Evolutionary conservation across 2,888 invertebrate genomes (phyloP), one percentile per base, ranked within the genome.

Genomic region (Brachylomia viminalis): DNA sequence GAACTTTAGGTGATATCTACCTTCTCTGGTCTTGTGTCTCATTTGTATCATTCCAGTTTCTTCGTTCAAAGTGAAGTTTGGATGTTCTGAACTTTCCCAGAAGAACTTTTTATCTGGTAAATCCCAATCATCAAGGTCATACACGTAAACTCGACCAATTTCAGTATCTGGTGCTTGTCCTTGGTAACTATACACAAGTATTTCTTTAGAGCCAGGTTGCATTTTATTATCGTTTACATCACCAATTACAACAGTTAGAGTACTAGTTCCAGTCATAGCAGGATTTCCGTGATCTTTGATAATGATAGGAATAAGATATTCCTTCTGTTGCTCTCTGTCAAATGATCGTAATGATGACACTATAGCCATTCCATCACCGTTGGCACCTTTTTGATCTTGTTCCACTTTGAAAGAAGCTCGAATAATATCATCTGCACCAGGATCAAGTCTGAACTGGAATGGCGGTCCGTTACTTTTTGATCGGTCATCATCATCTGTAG

Each of bases 121-220:
- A 96, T 99, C 99, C 99, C 99, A 99, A 93, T 99, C 99, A 94
- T 99, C 99, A 84, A 98, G 96, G 95, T 99, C 99, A 92, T 99
- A 99, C 0, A 99, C 99, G 94, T 99, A 99, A 13, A 99, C 99
- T 82, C 99, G 97, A 54, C 99, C 99, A 83, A 99, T 98, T 93
- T 98, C 98, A 0, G 99, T 98, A 88, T 98, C 98, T 45, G 98
- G 98, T 75, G 98, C 98, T 94, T 98, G 98, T 23, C 98, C 98
- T 97, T 98, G 97, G 89, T 99, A 99, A 95, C 99, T 99, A 95
- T 99, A 99, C 4, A 99, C 99, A 92, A 99, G 98, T 90, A 99
- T 99, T 86, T 99, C 98, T 97, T 99, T 99, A 8, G 98, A 98
- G 2, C 99, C 99, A 0, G 99, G 99, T 92, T 98, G 98, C 99